A percentile compares a stretch with the other conserved stretches of the same genome.
These are phyloP conservation scores for Callopanchax toddi DNA, from an alignment of 2,113 vertebrate genomes.

Conservation along the genomic window DNA sequence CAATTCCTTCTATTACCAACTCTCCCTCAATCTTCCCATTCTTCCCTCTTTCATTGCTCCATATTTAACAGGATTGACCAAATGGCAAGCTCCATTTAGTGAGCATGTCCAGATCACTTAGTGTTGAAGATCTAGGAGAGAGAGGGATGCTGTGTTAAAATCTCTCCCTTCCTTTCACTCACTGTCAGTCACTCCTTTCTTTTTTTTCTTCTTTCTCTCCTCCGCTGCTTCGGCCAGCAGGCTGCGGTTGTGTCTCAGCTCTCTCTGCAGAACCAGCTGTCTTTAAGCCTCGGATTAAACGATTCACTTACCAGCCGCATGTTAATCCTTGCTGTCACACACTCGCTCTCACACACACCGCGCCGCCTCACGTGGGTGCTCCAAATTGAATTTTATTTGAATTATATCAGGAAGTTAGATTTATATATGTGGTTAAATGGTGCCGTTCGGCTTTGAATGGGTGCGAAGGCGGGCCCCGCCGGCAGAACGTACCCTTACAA, in stretches of 20 bases:
- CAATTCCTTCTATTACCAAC: conserved; percentile 33
- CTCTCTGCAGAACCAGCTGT: conserved; percentile 65
- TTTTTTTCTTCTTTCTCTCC: conserved; percentile 5
- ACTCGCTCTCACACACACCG: conserved; percentile 16
- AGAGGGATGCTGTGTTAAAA: conserved; percentile 26
- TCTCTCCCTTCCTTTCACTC: conserved; percentile 9
- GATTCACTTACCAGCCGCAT: conserved; percentile 70
- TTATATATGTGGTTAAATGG: conserved; percentile 46
- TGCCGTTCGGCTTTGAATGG: conserved; percentile 22
- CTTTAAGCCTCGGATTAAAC: conserved; percentile 70
- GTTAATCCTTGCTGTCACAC: conserved; percentile 70
- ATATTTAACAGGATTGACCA: conserved; percentile 61
- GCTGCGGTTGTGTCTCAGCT: conserved; percentile 41
- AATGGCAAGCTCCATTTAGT: conserved; percentile 61
- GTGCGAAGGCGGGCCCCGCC: conserved; percentile 38
- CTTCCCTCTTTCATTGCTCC: conserved; percentile 30
- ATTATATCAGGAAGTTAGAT: conserved; percentile 30
- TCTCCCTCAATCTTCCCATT: conserved; percentile 33
- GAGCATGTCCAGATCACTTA: conserved; percentile 58
- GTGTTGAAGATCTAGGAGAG: conserved; percentile 23
- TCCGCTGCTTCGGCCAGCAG: conserved; percentile 16
- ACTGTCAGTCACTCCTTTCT: conserved; percentile 19
- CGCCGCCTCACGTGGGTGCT: conserved; percentile 34
- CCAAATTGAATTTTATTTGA: conserved; percentile 64
- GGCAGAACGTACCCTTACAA: conserved; percentile 29